Base-by-base conservation (phyloP, 2,113 vertebrate genomes). In the Riparia riparia region DNA sequence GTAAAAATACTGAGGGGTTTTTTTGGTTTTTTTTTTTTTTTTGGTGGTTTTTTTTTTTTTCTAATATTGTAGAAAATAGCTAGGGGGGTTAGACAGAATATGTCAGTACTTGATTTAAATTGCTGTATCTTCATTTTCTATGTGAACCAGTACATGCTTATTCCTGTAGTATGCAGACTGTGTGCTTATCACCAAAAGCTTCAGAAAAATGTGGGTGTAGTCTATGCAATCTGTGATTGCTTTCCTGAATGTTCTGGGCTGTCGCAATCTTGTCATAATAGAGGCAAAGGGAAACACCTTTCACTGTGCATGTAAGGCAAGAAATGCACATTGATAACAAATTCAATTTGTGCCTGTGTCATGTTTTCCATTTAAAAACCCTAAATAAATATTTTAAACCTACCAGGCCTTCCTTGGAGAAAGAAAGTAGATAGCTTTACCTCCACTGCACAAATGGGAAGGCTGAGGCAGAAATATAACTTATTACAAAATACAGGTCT, bases 201-300 rank as follows among this genome's bases (percentile, higher is more conserved):
- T 90, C 89, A 96, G 69, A 95, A 96, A 76, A 94, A 95, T 58
- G 86, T 94, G 86, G 83, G 95, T 8, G 86, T 95, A 95, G 87
- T 74, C 96, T 94, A 60, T 90, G n/a, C n/a, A n/a, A 88, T 91
- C 86, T 94, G 90, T 8, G 49, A 51, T 80, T 87, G 86, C 51
- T 93, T 96, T 96, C 63, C 95, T 78, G 66, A 89, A 87, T 68
- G 32, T 85, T 92, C 72, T 91, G 66, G 54, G 21, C 58, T 78
- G 78, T 78, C 0, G 24, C 29, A 94, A 86, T 91, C 92, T 64
- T 96, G 64, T 71, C 70, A 71, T 87, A 96, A 82, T 6, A 86
- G 39, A 93, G 51, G 73, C 56, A 95, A 91, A 93, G 50, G 53
- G 56, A 79, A 95, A 92, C 86, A 90, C 53, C 89, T 94, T 90